Evolutionary conservation across 2,888 invertebrate species (phyloP).

Genomic region (Sphinx pinastri): DNA sequence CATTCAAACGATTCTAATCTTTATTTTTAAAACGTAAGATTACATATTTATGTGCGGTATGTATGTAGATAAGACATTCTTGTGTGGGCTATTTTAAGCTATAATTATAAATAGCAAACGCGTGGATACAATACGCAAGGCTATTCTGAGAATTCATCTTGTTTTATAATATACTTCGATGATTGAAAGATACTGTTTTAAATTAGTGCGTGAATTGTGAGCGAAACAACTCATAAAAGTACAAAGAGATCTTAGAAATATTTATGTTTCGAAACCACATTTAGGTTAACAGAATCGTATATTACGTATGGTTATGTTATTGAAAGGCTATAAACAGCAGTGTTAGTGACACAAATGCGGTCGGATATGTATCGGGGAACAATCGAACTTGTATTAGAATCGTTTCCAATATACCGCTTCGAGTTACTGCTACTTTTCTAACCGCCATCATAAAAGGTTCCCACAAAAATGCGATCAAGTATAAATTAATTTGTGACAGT

Average conservation of each 20-base stretch:
- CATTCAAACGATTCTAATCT: constrained; percentile 57
- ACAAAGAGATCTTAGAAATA: constrained; percentile 62
- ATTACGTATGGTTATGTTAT: constrained; percentile 57
- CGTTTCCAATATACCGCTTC: constrained; percentile 3
- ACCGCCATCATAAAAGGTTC: neutral
- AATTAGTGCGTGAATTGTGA: constrained; percentile 61
- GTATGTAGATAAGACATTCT: constrained; percentile 57
- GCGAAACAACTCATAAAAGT: constrained; percentile 61
- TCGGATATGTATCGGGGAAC: constrained; percentile 38
- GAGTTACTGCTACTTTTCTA: neutral
- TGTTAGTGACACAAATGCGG: constrained; percentile 41
- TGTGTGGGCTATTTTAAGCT: constrained; percentile 58
- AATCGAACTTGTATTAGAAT: constrained; percentile 32
- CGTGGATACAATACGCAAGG: constrained; percentile 78
- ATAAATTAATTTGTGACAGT: constrained; percentile 4
- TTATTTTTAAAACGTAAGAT: constrained; percentile 49
- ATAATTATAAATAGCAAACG: constrained; percentile 82
- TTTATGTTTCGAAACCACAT: constrained; percentile 64
- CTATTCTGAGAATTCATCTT: constrained; percentile 74
- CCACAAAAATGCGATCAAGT: constrained; percentile 12
- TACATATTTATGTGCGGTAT: constrained; percentile 42
- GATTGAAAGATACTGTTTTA: constrained; percentile 69
- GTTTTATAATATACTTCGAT: constrained; percentile 71
- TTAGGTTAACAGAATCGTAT: constrained; percentile 65
- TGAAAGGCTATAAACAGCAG: constrained; percentile 54